Evolutionary conservation across 2,888 invertebrate genomes (phyloP), one percentile per base, ranked within the genome.

Genomic region (Protophormia terraenovae): DNA sequence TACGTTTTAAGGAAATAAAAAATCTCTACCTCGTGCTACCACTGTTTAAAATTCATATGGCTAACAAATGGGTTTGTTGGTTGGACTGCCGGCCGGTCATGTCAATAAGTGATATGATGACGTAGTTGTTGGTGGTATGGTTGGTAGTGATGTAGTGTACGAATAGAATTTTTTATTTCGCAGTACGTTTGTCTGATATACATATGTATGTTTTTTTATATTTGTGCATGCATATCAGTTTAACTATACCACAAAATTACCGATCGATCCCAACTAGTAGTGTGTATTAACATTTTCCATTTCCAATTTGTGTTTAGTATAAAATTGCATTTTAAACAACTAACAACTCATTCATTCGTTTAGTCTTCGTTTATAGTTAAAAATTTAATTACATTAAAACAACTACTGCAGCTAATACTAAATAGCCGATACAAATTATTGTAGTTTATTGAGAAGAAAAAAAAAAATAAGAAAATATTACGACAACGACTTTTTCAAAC

Each of bases 251-350:
- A 66, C 58, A 53, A 66, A 73, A 35, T 62, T 62, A 29, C 60
- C 14, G 14, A 64, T 62, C 69, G n/a, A 47, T 73, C 47, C 58
- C 32, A 73, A 58, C 73, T 29, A 19, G n/a, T 64, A 66, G 32
- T 6, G 14, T 35, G 35, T 72, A 22, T 24, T 38, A 1, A 27
- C 29, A 67, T 55, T 71, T 82, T 71, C 35, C 53, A 53, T 60
- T 69, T 71, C 4, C 3, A 72, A 14, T 38, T 45, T 53, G 16
- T 24, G 45, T 78, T 84, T 69, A 81, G 81, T 81, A 55, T 73
- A 81, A 62, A 78, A 78, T 85, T 84, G 69, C 55, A 78, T 69
- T 55, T 75, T 47, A 47, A 81, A 64, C 72, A 64, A 82, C 45
- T 69, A 72, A 69, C 78, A 79, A 64, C 73, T 58, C 41, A 29